A percentile compares a stretch with the other conserved stretches of the same genome.
Evolutionary conservation across 2,888 invertebrate species (phyloP).

Genomic region (Brachynemurus nebulosus): DNA sequence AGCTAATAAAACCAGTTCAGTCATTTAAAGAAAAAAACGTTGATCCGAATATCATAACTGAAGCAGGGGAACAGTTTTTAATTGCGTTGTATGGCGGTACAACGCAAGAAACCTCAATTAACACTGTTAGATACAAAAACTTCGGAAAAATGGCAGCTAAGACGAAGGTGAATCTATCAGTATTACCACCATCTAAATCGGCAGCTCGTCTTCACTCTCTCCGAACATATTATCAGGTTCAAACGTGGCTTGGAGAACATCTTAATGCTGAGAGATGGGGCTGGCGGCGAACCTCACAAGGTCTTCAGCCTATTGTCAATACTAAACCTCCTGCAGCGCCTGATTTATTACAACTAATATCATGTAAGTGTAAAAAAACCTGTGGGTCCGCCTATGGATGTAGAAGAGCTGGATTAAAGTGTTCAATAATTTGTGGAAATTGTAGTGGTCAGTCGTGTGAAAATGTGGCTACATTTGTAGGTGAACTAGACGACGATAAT

Average conservation of each 20-base stretch:
- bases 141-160: no score
- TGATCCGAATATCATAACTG: no score
- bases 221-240: conserved; percentile 12
- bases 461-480: no score
- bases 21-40: no score
- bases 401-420: conserved; percentile 8
- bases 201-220: conserved; percentile 12
- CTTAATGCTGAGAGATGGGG: conserved; percentile 13
- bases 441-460: conserved; percentile 3
- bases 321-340: no score
- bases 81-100: no score
- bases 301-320: conserved; percentile 11
- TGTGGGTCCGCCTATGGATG: conserved; percentile 9
- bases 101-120: no score
- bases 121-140: no score
- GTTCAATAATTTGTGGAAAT: conserved; percentile 4
- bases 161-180: conserved; percentile 8
- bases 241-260: conserved; percentile 11
- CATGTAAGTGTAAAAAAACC: conserved; percentile 5
- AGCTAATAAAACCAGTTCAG: no score
- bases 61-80: no score
- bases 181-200: conserved; percentile 11
- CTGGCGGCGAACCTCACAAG: conserved; percentile 14
- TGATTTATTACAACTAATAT: no score
- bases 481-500: no score